phyloP scores from a whole-genome alignment of 2,888 invertebrate species.

The Cancer borealis region DNA sequence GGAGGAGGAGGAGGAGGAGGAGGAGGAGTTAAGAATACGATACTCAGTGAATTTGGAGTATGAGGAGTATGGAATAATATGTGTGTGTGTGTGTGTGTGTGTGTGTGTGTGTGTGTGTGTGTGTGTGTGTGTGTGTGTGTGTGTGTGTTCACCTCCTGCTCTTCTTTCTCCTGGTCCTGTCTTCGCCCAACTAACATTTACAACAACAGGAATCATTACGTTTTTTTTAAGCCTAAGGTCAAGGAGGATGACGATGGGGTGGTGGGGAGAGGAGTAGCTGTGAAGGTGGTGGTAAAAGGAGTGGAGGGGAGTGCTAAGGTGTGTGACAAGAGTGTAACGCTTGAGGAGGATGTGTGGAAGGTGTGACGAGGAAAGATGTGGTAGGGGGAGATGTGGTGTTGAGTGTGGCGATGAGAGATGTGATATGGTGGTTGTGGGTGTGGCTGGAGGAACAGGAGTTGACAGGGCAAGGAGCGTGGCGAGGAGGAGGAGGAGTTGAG shows the following conservation, averaged over 20 bases:
- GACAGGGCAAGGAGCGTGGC: neutral
- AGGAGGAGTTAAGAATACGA: neutral
- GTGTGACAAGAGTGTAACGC: neutral
- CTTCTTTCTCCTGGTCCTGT: neutral
- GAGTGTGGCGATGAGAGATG: neutral
- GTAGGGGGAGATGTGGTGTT: neutral
- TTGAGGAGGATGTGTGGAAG: neutral
- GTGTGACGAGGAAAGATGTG: neutral
- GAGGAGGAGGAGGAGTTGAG: neutral
- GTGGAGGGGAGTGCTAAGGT: neutral
- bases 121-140: conserved; percentile 20
- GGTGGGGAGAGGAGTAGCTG: neutral
- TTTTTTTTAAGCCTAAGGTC: neutral
- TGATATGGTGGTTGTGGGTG: too few species aligned
- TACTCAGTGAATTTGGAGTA: too few species aligned
- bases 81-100: conserved; percentile 20
- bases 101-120: conserved; percentile 20
- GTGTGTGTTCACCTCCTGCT: neutral
- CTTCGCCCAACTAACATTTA: neutral
- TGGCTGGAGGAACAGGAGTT: neutral
- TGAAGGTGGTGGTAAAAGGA: neutral
- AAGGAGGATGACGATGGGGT: neutral
- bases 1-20: conserved; percentile 20
- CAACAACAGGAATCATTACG: neutral
- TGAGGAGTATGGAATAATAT: neutral